phyloP scores from a whole-genome alignment of 2,888 invertebrate species.

The Parelbella ahira region DNA sequence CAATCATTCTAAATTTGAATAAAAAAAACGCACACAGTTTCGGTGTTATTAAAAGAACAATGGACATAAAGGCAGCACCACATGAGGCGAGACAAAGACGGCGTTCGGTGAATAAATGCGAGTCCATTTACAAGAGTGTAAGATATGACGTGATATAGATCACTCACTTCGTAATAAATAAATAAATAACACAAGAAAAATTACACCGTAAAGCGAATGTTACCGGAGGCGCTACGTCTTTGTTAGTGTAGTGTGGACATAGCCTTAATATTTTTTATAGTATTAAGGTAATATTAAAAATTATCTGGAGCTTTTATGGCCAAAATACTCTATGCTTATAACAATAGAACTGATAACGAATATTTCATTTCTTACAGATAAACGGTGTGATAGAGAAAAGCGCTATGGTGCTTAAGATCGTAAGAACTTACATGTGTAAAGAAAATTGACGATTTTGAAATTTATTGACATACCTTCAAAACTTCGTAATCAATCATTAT shows the following conservation, averaged over 20 bases:
- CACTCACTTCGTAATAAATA: constrained; percentile 79
- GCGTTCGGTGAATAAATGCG: constrained; percentile 60
- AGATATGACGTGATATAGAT: constrained; percentile 80
- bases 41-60: constrained; percentile 37
- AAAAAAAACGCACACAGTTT: constrained; percentile 23
- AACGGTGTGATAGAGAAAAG: background rate
- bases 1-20: constrained; percentile 28
- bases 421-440: no score
- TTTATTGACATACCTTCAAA: no score
- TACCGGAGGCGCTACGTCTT: constrained; percentile 68
- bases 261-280: constrained; percentile 16
- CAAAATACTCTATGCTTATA: no score
- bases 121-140: constrained; percentile 78
- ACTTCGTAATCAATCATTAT: no score
- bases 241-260: constrained; percentile 47
- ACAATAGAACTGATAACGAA: no score
- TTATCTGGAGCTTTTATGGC: no score
- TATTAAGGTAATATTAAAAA: no score
- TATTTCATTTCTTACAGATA: no score
- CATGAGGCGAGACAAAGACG: constrained; percentile 42
- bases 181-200: constrained; percentile 81
- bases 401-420: background rate
- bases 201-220: constrained; percentile 80
- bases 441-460: no score
- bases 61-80: constrained; percentile 37